These are phyloP conservation scores for Cotesia glomerata DNA, from an alignment of 1,140 invertebrate species.

Conservation along the genomic window DNA sequence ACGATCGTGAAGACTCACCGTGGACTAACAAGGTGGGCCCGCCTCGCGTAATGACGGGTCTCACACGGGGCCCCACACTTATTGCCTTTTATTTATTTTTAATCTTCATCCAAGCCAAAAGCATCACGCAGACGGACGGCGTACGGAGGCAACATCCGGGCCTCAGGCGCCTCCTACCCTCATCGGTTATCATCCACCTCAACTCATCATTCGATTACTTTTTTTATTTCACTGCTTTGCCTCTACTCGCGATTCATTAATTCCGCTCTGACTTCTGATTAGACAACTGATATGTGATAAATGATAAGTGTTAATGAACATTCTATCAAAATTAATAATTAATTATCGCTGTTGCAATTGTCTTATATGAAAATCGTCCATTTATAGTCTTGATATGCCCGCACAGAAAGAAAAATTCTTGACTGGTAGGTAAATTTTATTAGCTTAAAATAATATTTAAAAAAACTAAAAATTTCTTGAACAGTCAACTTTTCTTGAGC, in stretches of 20 bases:
- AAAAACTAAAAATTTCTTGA: too few relatives aligned
- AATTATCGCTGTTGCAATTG: too few relatives aligned
- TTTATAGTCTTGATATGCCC: too few relatives aligned
- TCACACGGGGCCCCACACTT: slow-evolving; percentile 62
- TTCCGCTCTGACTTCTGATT: background rate
- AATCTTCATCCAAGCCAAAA: slow-evolving; percentile 47
- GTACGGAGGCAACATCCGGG: slow-evolving; percentile 58
- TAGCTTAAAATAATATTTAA: too few relatives aligned
- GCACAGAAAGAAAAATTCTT: too few relatives aligned
- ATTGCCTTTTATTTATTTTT: slow-evolving; percentile 64
- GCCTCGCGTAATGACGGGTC: slow-evolving; percentile 63
- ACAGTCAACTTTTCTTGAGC: too few relatives aligned
- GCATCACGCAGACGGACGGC: slow-evolving; percentile 23
- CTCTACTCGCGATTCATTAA: background rate
- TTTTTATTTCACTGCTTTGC: background rate
- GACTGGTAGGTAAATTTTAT: too few relatives aligned
- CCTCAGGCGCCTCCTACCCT: slow-evolving; percentile 42
- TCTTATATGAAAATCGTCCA: too few relatives aligned
- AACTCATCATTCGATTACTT: background rate
- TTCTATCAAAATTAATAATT: too few relatives aligned
- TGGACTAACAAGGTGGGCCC: slow-evolving; percentile 62
- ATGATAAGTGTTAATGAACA: background rate
- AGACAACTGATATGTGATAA: background rate
- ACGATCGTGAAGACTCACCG: slow-evolving; percentile 45
- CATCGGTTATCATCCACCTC: background rate